These are phyloP conservation scores for Pungitius pungitius DNA, from an alignment of 2,113 vertebrate genomes.

Conservation along the genomic window DNA sequence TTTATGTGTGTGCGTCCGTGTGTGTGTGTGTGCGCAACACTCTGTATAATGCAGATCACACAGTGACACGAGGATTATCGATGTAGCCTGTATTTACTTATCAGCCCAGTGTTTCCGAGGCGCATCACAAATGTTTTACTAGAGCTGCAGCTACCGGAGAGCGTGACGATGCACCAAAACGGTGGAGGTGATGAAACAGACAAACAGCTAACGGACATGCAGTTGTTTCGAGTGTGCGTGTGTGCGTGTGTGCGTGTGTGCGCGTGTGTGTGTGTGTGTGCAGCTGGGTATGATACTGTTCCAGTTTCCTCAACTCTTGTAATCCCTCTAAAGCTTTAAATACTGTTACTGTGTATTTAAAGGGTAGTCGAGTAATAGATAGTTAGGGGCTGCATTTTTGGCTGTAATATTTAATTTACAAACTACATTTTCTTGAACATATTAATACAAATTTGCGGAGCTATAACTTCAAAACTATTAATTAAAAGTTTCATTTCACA, in stretches of 20 bases:
- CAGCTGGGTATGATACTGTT: conserved; percentile 67
- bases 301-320: conserved; percentile 70
- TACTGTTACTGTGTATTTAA: conserved; percentile 63
- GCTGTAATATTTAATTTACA: conserved; percentile 7
- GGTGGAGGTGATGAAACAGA: conserved; percentile 17
- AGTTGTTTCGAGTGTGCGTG: conserved; percentile 50
- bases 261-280: conserved; percentile 55
- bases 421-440: background rate
- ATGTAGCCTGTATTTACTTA: conserved; percentile 85
- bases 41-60: conserved; percentile 80
- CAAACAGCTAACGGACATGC: conserved; percentile 18
- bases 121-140: conserved; percentile 74
- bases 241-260: conserved; percentile 48
- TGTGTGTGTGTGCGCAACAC: conserved; percentile 32
- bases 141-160: conserved; percentile 18
- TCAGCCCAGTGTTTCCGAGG: conserved; percentile 83
- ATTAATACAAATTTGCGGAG: background rate
- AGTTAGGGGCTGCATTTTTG: conserved; percentile 15
- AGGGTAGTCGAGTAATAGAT: conserved; percentile 51
- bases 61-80: conserved; percentile 81
- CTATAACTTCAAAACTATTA: conserved; percentile 1
- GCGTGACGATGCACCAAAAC: conserved; percentile 34
- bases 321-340: conserved; percentile 79
- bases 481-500: background rate
- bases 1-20: conserved; percentile 42